Evolutionary conservation across 2,113 vertebrate genomes (phyloP).

Genomic region (Lipotes vexillifer): DNA sequence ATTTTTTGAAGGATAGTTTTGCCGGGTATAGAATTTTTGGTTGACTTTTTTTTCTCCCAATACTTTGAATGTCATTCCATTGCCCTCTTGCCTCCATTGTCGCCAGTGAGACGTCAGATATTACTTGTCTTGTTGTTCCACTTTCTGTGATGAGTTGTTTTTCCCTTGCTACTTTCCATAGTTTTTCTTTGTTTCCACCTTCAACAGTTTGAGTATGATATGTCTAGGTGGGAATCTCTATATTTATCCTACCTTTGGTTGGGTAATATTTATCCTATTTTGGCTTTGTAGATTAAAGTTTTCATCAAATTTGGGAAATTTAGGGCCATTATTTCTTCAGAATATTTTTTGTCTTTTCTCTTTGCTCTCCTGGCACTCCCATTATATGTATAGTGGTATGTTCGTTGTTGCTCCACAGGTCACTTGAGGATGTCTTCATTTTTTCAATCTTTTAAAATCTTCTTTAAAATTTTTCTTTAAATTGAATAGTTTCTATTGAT

Average conservation of each 20-base stretch:
- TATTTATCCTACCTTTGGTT: not conserved
- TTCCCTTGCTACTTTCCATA: not conserved
- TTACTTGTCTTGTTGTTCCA: not conserved
- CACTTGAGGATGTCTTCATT: not conserved
- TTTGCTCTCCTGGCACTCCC: not conserved
- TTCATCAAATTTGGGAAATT: not conserved
- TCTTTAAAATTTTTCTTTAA: not conserved
- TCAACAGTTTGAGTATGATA: not conserved
- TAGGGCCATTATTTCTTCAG: not conserved
- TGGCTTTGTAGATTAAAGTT: not conserved
- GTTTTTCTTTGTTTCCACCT: not conserved
- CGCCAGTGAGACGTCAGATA: fast-evolving
- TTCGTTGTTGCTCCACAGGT: not conserved
- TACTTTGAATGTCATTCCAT: not conserved
- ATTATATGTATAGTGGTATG: not conserved
- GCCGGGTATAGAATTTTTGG: not conserved
- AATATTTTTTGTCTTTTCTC: not conserved
- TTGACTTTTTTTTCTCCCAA: not conserved
- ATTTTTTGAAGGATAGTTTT: not conserved
- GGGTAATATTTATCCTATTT: not conserved
- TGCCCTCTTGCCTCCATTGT: not conserved
- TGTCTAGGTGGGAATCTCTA: not conserved
- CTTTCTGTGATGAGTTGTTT: not conserved
- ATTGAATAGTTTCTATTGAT: not conserved
- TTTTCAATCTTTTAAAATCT: not conserved